Percentiles rank a stretch among this genome's conserved stretches.
Evolutionary conservation across 2,888 invertebrate species (phyloP).

Genomic region (Volucella inflata): DNA sequence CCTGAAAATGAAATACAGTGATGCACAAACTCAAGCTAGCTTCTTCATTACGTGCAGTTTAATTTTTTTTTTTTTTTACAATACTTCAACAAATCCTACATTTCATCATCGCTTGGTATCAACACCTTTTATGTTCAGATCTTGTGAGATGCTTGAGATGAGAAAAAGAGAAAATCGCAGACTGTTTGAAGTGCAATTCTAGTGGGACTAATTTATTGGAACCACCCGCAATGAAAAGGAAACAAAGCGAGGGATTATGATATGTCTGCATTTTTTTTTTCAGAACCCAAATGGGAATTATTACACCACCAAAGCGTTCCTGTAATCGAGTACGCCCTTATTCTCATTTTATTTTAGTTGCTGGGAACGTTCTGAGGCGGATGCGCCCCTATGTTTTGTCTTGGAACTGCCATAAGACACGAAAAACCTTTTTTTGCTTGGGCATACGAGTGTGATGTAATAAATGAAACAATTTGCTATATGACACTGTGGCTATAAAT

Average conservation of each 20-base stretch:
- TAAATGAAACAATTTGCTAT: constrained; percentile 71
- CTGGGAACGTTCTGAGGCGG: constrained; percentile 30
- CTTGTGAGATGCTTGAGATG: no score
- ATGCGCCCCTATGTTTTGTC: constrained; percentile 62
- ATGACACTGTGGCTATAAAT: constrained; percentile 58
- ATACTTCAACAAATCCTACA: no score
- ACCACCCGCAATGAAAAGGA: neutral
- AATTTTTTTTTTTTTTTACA: no score
- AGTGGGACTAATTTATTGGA: constrained; percentile 61
- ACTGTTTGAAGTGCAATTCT: neutral
- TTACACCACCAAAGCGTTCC: constrained; percentile 67
- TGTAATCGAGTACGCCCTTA: constrained; percentile 71
- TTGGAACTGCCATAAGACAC: constrained; percentile 44
- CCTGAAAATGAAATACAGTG: no score
- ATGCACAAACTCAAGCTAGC: no score
- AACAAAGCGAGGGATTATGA: constrained; percentile 36
- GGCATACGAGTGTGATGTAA: constrained; percentile 48
- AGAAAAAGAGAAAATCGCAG: no score
- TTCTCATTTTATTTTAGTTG: constrained; percentile 30
- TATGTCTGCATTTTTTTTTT: constrained; percentile 62
- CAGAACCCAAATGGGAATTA: constrained; percentile 64
- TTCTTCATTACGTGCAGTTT: no score
- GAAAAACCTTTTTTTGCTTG: constrained; percentile 26
- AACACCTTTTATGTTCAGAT: no score
- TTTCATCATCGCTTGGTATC: no score